A percentile compares a stretch with the other conserved stretches of the same genome.
Evolutionary conservation across 2,797 vertebrate species (phyloP).

Genomic region (Ptychobarbus kaznakovi): DNA sequence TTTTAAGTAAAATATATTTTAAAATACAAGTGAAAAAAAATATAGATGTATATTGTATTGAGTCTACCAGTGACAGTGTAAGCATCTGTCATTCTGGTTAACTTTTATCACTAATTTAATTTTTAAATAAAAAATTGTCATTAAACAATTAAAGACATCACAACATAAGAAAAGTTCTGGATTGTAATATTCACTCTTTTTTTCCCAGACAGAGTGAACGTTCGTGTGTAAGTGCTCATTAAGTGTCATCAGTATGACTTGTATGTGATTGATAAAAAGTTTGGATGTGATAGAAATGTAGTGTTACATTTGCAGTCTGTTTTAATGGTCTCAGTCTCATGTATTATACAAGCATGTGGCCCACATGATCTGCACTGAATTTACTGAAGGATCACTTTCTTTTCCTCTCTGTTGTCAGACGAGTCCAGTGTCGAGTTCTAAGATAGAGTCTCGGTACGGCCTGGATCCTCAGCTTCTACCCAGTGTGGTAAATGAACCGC

Average conservation of each 20-base stretch:
- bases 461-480: slow-evolving; percentile 79
- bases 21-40: neutral
- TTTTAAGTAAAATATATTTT: neutral
- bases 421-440: slow-evolving; percentile 55
- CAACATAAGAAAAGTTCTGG: neutral
- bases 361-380: neutral
- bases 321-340: neutral
- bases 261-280: neutral
- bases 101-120: neutral
- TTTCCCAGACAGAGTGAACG: neutral
- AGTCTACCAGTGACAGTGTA: neutral
- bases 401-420: slow-evolving; percentile 46
- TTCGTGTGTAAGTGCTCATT: neutral
- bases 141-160: neutral
- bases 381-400: neutral
- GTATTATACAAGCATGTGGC: neutral
- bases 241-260: neutral
- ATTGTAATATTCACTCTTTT: neutral
- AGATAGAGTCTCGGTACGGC: slow-evolving; percentile 78
- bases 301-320: neutral
- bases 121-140: too few species aligned
- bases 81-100: neutral
- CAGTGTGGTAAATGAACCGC: slow-evolving; percentile 72
- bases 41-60: neutral
- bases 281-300: neutral